A percentile compares a stretch with the other conserved stretches of the same genome.
Conservation (phyloP, 2,113 vertebrate genomes). For the Salvelinus namaycush region DNA sequence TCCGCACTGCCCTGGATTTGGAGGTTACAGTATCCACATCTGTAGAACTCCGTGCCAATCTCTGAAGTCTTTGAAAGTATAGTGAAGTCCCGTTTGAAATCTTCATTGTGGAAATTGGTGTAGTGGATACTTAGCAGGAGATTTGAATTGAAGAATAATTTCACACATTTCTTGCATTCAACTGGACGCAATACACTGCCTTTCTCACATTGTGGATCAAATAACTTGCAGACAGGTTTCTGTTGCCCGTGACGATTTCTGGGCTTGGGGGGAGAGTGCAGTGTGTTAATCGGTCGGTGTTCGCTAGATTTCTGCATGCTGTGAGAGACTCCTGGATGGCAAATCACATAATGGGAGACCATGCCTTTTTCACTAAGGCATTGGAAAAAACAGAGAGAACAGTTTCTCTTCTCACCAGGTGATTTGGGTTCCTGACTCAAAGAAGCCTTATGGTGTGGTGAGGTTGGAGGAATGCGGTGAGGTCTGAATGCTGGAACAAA, state of each 20-base stretch:
- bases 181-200: conserved; percentile 74
- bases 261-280: conserved; percentile 74
- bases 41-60: conserved; percentile 73
- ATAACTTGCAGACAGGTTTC: conserved; percentile 35
- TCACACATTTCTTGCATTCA: conserved; percentile 82
- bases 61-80: conserved; percentile 62
- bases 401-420: conserved; percentile 73
- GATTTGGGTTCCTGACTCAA: conserved; percentile 79
- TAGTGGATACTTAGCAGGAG: conserved; percentile 85
- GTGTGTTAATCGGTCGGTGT: conserved; percentile 76
- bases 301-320: not conserved
- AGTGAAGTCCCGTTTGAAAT: conserved; percentile 80
- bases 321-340: conserved; percentile 77
- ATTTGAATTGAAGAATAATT: conserved; percentile 75
- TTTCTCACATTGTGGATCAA: conserved; percentile 61
- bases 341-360: conserved; percentile 84
- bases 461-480: conserved; percentile 77
- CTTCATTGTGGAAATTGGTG: conserved; percentile 77
- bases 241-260: conserved; percentile 49
- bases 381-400: conserved; percentile 81
- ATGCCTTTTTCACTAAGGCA: conserved; percentile 85
- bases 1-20: conserved; percentile 77
- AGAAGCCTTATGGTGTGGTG: conserved; percentile 71
- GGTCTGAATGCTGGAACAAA: conserved; percentile 77
- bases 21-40: conserved; percentile 80